phyloP scores from a whole-genome alignment of 2,113 vertebrate genomes.

The Chunga burmeisteri region DNA sequence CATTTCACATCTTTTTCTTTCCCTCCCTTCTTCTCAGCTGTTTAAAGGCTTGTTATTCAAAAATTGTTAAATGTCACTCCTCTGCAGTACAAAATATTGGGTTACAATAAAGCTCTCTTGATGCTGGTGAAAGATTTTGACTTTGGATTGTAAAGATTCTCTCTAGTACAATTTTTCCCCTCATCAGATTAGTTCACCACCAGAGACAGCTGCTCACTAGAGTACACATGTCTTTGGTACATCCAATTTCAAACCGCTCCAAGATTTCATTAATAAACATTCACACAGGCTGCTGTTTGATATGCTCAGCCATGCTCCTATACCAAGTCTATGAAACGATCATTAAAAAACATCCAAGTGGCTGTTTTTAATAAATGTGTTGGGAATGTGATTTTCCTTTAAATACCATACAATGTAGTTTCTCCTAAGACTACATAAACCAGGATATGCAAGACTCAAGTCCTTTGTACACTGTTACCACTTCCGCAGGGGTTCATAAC shows the following conservation, averaged over 20 bases:
- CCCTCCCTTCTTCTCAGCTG: not conserved
- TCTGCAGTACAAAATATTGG: not conserved
- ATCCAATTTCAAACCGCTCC: not conserved
- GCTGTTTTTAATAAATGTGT: not conserved
- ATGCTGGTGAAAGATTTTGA: constrained; percentile 44
- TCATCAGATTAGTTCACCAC: not conserved
- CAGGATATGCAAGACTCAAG: not conserved
- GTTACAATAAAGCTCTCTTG: constrained; percentile 39
- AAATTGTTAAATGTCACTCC: not conserved
- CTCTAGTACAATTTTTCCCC: constrained; percentile 7
- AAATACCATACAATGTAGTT: not conserved
- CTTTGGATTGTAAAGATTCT: constrained; percentile 54
- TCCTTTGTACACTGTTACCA: not conserved
- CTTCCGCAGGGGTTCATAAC: not conserved
- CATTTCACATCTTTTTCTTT: not conserved
- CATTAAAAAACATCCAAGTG: not conserved
- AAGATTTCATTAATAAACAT: not conserved
- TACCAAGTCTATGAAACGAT: not conserved
- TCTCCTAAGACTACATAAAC: not conserved
- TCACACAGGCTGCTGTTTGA: not conserved
- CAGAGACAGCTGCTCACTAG: not conserved
- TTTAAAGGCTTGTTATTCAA: not conserved
- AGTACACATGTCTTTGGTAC: not conserved
- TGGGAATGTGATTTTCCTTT: not conserved
- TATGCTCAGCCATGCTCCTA: not conserved